A percentile compares a stretch with the other conserved stretches of the same genome.
phyloP scores from a whole-genome alignment of 2,113 vertebrate species.

The Sinosuthora webbiana region DNA sequence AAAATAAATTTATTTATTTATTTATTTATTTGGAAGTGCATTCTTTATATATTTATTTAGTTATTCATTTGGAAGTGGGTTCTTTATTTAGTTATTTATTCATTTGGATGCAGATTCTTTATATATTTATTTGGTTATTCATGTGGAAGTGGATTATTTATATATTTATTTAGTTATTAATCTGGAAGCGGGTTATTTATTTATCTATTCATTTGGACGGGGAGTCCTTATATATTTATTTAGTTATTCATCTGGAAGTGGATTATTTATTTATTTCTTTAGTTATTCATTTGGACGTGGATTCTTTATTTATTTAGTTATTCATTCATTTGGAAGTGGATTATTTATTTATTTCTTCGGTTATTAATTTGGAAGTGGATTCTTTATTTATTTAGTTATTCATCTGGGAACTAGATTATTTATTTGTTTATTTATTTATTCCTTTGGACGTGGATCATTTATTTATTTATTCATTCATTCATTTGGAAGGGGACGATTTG shows the following conservation, averaged over 20 bases:
- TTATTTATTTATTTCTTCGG: not conserved
- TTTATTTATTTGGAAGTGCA: too few relatives aligned
- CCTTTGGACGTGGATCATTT: too few relatives aligned
- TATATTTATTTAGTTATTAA: not conserved
- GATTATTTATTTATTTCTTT: not conserved
- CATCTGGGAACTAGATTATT: not conserved
- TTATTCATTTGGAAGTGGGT: not conserved
- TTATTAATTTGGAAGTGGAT: not conserved
- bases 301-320: too few relatives aligned
- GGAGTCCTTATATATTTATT: not conserved
- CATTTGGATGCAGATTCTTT: too few relatives aligned
- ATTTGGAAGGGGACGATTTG: not conserved
- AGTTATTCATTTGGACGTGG: too few relatives aligned
- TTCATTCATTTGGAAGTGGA: too few relatives aligned
- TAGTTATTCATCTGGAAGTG: not conserved
- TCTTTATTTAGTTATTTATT: not conserved
- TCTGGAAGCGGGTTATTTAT: not conserved
- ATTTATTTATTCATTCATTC: too few relatives aligned
- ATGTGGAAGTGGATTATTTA: not conserved
- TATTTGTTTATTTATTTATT: not conserved
- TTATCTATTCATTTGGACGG: not conserved
- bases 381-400: constrained; percentile 5
- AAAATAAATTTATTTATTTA: not conserved
- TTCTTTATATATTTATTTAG: not conserved
- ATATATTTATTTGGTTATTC: not conserved